Percentiles rank a stretch among this genome's conserved stretches.
Conservation (phyloP, 2,113 vertebrate species). For the Jaculus jaculus region DNA sequence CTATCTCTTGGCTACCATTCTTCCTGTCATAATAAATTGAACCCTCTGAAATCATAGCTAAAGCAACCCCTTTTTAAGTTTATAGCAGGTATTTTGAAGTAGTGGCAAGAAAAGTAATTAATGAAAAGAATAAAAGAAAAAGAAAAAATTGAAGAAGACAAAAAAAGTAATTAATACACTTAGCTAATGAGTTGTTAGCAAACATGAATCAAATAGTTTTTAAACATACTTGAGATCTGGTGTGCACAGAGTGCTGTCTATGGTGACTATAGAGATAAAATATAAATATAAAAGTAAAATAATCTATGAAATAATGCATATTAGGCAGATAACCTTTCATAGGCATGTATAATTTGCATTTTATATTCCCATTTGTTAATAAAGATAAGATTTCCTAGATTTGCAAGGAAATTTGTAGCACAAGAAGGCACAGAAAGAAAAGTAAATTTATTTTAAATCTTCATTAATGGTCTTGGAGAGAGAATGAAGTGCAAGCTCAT, state of each 20-base stretch:
- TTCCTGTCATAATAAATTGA: background rate
- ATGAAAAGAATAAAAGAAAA: too few species aligned
- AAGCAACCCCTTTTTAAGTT: background rate
- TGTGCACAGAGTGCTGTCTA: background rate
- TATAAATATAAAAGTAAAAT: too few species aligned
- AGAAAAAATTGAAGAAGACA: too few species aligned
- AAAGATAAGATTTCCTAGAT: conserved; percentile 40
- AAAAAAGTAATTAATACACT: background rate
- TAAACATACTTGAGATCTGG: background rate
- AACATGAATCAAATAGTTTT: background rate
- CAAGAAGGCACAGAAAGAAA: conserved; percentile 54
- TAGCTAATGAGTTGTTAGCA: background rate
- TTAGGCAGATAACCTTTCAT: background rate
- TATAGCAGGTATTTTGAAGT: background rate
- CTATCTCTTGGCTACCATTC: background rate
- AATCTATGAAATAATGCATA: conserved; percentile 9
- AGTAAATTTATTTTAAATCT: conserved; percentile 76
- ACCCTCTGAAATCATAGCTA: background rate
- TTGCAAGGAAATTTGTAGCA: conserved; percentile 64
- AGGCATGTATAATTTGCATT: conserved; percentile 55
- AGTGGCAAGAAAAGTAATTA: too few species aligned
- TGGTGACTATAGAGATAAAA: too few species aligned
- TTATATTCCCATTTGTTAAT: conserved; percentile 58
- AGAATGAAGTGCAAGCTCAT: conserved; percentile 73
- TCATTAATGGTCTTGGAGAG: conserved; percentile 79